Conservation (phyloP, 1,140 invertebrate genomes). For the Pristionchus pacificus region DNA sequence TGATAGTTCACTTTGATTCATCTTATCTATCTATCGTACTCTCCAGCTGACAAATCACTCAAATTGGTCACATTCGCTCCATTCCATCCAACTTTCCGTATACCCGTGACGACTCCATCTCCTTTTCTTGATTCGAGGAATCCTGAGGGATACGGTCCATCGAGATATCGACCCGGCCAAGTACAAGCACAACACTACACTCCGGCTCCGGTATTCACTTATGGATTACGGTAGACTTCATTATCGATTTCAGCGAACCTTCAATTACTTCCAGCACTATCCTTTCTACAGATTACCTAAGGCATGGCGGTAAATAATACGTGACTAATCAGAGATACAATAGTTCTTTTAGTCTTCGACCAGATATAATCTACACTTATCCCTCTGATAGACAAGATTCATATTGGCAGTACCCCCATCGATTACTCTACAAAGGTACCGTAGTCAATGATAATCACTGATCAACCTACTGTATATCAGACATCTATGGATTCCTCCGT, state of each 20-base stretch:
- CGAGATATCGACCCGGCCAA: neutral
- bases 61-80: neutral
- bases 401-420: neutral
- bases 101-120: neutral
- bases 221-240: neutral
- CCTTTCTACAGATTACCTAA: neutral
- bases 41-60: neutral
- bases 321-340: neutral
- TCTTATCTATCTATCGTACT: neutral
- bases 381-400: neutral
- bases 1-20: no score
- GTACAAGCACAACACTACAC: neutral
- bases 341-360: neutral
- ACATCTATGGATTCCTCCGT: neutral
- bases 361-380: neutral
- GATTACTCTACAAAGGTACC: neutral
- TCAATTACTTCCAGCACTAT: neutral
- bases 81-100: neutral
- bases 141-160: neutral
- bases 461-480: neutral
- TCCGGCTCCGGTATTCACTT: neutral
- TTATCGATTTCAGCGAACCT: neutral
- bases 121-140: neutral
- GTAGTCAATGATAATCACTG: neutral
- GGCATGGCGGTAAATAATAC: neutral